Evolutionary conservation across 2,888 invertebrate species (phyloP), one percentile per base, ranked within the genome.

Genomic region (Catocala fraxini): DNA sequence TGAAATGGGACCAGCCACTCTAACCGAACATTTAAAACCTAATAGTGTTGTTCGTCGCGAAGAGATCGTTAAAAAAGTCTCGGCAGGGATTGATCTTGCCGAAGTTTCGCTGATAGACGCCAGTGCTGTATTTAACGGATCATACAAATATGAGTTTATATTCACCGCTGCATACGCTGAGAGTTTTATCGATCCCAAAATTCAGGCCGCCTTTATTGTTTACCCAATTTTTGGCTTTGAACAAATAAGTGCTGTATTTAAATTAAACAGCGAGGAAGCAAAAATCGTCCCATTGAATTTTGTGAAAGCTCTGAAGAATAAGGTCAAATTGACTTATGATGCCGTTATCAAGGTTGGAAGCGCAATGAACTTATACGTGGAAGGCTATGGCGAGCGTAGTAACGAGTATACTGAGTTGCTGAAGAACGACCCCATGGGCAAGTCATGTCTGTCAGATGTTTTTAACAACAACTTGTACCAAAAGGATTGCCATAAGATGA

Each of bases 101-200:
- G 80, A 90, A 57, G 93, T 94, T 7, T 76, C 84, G 34, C 90
- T 95, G 7, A 59, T 94, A 0, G 96, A 96, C 71, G 67, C 95
- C 0, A 93, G 95, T 42, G 81, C 95, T 13, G 86, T 94, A 60
- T 94, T 96, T 67, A 91, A 95, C 42, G 95, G 95, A 34, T 84
- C 92, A 47, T 89, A 94, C 68, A 90, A 91, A 64, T 86, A 89
- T 9, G 88, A 95, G 65, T 95, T 95, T 67, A 85, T 90, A 0
- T 74, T 95, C 1, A 96, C 96, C 6, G 83, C 93, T 6, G 96
- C 95, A 33, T 73, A 90, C 13, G 95, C 95, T 46, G 80, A 85
- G n/a, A 96, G 96, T 78, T 88, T 91, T 6, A 93, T 95, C 0
- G 95, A 96, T 75, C 86, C 93, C 6, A 95, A 95, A 76, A 85